Evolutionary conservation across 1,140 invertebrate genomes (phyloP), one percentile per base, ranked within the genome.

Genomic region (Ericerus pela): DNA sequence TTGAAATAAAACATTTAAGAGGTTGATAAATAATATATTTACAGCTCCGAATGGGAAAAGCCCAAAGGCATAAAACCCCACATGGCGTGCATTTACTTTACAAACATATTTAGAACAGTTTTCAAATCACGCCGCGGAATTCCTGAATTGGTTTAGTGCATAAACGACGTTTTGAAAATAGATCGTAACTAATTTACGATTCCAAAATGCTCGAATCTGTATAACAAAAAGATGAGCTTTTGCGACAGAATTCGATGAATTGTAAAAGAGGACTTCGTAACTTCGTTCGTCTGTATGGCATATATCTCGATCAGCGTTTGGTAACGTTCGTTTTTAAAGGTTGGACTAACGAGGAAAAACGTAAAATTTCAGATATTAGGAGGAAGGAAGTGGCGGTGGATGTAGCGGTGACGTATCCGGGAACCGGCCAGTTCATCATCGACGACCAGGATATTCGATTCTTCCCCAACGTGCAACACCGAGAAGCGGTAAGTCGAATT

Each of bases 401-500:
- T 61, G 83, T 88, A 1, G 82, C 74, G 36, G 68, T 88, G 16
- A 68, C 67, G 54, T 79, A 76, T 8, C 81, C 88, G 53, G 92
- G 92, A 16, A 80, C 82, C 30, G 92, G 92, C 12, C 75, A 81
- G 64, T 78, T 95, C 55, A 77, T 68, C 22, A 85, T 96, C 38
- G 94, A 96, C 72, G 84, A 80, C 16, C 61, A 81, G 62, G 77
- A 80, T 62, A 76, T 92, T n/a, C 73, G 72, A 1, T 92, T 86
- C 65, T 90, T 91, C 66, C 63, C 72, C 28, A 69, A 78, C 60
- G 67, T 77, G 11, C 77, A 86, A 64, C 67, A 76, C 37, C 78
- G 83, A 60, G 85, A 88, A 69, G 84, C 88, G 75, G 80, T 84
- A 67, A 74, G n/a, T n/a, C n/a, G n/a, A n/a, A n/a, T n/a, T n/a